These are phyloP conservation scores for Microcebus lehilahytsara DNA, from an alignment of 2,113 vertebrate genomes.

Conservation along the genomic window DNA sequence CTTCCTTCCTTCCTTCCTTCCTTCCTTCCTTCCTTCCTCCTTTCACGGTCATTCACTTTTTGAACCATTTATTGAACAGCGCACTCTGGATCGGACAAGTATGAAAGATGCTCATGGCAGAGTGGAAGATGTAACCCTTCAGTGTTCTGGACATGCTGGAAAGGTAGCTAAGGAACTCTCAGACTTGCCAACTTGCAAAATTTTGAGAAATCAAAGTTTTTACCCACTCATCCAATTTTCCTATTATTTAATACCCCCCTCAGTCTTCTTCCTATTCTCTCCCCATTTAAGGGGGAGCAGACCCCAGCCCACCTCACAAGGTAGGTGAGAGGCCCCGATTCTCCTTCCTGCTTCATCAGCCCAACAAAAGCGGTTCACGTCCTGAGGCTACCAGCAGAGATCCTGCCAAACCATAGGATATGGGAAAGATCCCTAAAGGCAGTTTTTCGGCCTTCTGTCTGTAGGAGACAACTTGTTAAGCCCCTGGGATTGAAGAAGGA, in stretches of 20 bases:
- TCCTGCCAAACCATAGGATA: slow-evolving; percentile 6
- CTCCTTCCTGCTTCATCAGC: neutral
- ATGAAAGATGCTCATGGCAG: neutral
- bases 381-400: slow-evolving; percentile 34
- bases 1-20: too few species aligned
- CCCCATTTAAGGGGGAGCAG: neutral
- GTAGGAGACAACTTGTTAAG: slow-evolving; percentile 45
- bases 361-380: neutral
- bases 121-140: neutral
- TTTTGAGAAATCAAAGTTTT: slow-evolving; percentile 38
- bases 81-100: neutral
- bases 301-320: neutral
- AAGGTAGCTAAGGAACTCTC: neutral
- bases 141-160: neutral
- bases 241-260: neutral
- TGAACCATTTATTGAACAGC: neutral
- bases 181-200: slow-evolving; percentile 11
- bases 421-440: neutral
- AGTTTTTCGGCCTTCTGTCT: slow-evolving; percentile 32
- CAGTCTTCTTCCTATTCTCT: neutral
- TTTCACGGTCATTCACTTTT: neutral
- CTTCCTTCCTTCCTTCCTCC: neutral
- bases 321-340: neutral
- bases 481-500: slow-evolving; percentile 47
- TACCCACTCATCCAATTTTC: neutral